Conservation (phyloP, 1,140 invertebrate species). For the Scaptomyza montana region DNA sequence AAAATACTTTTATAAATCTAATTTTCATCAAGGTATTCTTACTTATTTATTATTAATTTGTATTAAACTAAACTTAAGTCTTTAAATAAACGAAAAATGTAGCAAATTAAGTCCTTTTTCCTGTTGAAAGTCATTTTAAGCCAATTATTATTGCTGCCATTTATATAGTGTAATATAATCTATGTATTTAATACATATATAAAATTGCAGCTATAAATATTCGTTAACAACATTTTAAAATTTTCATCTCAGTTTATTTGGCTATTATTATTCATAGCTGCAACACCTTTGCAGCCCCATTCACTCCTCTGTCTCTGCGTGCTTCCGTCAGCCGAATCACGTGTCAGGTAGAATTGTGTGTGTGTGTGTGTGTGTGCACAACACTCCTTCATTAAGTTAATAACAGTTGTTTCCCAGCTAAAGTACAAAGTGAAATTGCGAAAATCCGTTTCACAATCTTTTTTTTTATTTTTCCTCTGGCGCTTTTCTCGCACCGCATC, state of each 20-base stretch:
- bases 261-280: neutral
- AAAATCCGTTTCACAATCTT: constrained; percentile 72
- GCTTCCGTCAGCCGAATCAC: constrained; percentile 57
- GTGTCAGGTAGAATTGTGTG: constrained; percentile 59
- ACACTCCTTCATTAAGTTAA: constrained; percentile 81
- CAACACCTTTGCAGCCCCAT: constrained; percentile 13
- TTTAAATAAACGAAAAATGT: too few species aligned
- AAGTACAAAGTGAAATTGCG: constrained; percentile 77
- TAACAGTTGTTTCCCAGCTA: constrained; percentile 63
- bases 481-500: constrained; percentile 25
- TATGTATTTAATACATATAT: neutral
- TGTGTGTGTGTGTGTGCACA: constrained; percentile 44
- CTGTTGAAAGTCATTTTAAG: neutral
- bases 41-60: too few species aligned
- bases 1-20: too few species aligned
- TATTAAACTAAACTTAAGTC: too few species aligned
- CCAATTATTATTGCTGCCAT: neutral
- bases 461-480: constrained; percentile 35
- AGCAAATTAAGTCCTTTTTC: neutral
- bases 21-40: too few species aligned
- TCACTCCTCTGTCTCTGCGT: constrained; percentile 2
- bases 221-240: neutral
- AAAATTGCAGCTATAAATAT: neutral
- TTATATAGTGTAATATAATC: neutral
- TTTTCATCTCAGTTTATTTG: neutral